Conservation (phyloP, 2,113 vertebrate genomes). For the Geococcyx californianus region DNA sequence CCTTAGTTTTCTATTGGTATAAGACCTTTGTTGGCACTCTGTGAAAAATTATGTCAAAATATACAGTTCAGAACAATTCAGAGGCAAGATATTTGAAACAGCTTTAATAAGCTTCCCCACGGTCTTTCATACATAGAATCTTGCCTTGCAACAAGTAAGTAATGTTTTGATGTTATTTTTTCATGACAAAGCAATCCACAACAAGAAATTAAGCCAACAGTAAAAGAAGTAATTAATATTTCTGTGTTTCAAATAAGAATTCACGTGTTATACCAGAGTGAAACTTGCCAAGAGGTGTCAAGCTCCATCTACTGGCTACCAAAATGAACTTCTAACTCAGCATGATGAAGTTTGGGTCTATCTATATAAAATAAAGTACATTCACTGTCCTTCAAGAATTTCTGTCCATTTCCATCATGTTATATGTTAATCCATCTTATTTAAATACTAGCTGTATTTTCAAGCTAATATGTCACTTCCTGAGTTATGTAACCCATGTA, state of each 20-base stretch:
- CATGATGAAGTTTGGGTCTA: neutral
- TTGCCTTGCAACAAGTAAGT: neutral
- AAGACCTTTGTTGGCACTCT: neutral
- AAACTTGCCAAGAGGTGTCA: neutral
- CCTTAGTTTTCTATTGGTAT: neutral
- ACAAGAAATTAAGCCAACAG: neutral
- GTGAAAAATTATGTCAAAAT: neutral
- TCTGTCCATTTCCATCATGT: neutral
- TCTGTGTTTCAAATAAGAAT: neutral
- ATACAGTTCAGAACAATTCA: neutral
- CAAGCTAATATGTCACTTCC: neutral
- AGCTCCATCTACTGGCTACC: conserved; percentile 51
- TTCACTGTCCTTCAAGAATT: neutral
- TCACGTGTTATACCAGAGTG: neutral
- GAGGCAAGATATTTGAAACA: neutral
- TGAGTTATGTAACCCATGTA: too few relatives aligned
- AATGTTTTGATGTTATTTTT: neutral
- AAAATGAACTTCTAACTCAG: neutral
- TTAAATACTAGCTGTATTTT: neutral
- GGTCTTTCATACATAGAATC: neutral
- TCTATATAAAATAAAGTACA: neutral
- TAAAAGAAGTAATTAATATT: neutral
- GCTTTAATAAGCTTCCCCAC: neutral
- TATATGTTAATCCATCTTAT: neutral
- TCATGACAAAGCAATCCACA: neutral